Evolutionary conservation across 2,888 invertebrate species (phyloP).

Genomic region (Steinernema scapterisci): DNA sequence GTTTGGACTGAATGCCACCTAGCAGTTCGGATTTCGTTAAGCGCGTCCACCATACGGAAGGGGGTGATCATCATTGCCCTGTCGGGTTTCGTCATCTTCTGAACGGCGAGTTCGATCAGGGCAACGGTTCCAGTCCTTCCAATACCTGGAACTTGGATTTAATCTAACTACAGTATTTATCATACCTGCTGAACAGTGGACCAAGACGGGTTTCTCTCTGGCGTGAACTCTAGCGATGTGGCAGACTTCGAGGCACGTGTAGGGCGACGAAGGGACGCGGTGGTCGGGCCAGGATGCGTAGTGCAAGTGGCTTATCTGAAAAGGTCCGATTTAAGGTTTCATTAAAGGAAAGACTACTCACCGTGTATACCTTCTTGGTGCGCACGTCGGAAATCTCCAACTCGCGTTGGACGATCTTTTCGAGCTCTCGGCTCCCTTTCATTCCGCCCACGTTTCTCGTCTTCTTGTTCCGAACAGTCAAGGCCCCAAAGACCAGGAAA

Average conservation of each 20-base stretch:
- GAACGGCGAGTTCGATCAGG: not conserved
- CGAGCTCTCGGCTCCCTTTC: not conserved
- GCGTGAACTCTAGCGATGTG: not conserved
- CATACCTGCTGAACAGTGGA: slow-evolving; percentile 1
- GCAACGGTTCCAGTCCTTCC: not conserved
- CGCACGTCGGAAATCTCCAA: not conserved
- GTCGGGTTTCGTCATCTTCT: slow-evolving; percentile 1
- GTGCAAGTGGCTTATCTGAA: not conserved
- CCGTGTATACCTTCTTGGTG: slow-evolving; percentile 4
- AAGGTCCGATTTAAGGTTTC: too few relatives aligned
- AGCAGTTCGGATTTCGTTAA: not conserved
- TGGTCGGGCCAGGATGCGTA: slow-evolving; percentile 2
- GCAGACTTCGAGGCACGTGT: not conserved
- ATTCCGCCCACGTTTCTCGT: not conserved
- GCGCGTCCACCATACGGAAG: slow-evolving; percentile 4
- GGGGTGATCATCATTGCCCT: not conserved
- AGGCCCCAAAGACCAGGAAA: not conserved
- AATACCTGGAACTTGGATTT: not conserved
- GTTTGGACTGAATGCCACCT: slow-evolving; percentile 3
- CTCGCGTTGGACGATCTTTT: slow-evolving; percentile 9
- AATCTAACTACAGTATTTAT: not conserved
- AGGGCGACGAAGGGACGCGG: not conserved
- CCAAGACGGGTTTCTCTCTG: not conserved
- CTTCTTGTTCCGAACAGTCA: slow-evolving; percentile 6
- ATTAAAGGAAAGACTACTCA: too few relatives aligned